phyloP scores from a whole-genome alignment of 2,888 invertebrate genomes.

The Andrena hattorfiana region DNA sequence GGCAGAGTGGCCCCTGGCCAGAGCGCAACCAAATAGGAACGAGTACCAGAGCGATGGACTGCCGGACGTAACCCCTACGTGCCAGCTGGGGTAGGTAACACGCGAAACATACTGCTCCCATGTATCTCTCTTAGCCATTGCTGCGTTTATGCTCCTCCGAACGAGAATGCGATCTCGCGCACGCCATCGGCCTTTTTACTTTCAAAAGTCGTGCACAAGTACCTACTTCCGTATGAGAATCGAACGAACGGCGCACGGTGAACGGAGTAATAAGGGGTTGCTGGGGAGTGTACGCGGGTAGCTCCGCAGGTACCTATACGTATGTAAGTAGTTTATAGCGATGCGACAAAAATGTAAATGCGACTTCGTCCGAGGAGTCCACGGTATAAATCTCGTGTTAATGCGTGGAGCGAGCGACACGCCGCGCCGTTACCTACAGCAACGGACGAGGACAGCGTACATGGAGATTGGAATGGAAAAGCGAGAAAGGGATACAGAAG shows the following conservation, averaged over 20 bases:
- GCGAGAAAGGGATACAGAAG: conserved; percentile 55
- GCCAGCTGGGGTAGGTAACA: conserved; percentile 83
- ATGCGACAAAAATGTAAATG: conserved; percentile 85
- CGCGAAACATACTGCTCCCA: conserved; percentile 84
- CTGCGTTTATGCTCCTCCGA: conserved; percentile 79
- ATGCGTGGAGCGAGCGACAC: conserved; percentile 80
- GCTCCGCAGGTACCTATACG: conserved; percentile 63
- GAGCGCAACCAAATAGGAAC: conserved; percentile 73
- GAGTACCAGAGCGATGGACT: conserved; percentile 85
- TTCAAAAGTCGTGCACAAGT: not conserved
- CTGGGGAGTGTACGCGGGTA: conserved; percentile 31
- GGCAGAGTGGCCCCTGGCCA: conserved; percentile 53
- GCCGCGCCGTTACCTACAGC: conserved; percentile 70
- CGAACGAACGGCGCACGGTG: not conserved
- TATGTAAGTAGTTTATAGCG: conserved; percentile 82
- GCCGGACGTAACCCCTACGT: conserved; percentile 84
- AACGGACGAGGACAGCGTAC: conserved; percentile 55
- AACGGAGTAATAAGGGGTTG: conserved; percentile 16
- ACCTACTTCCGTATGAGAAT: not conserved
- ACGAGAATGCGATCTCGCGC: conserved; percentile 51
- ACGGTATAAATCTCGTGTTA: conserved; percentile 84
- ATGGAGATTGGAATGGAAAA: conserved; percentile 46
- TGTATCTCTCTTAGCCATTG: conserved; percentile 81
- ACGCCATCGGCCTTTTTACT: not conserved
- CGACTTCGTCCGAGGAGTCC: conserved; percentile 82